Percentiles rank a stretch among this genome's conserved stretches.
Conservation (phyloP, 2,797 vertebrate genomes). For the Tauraco hartlaubi region DNA sequence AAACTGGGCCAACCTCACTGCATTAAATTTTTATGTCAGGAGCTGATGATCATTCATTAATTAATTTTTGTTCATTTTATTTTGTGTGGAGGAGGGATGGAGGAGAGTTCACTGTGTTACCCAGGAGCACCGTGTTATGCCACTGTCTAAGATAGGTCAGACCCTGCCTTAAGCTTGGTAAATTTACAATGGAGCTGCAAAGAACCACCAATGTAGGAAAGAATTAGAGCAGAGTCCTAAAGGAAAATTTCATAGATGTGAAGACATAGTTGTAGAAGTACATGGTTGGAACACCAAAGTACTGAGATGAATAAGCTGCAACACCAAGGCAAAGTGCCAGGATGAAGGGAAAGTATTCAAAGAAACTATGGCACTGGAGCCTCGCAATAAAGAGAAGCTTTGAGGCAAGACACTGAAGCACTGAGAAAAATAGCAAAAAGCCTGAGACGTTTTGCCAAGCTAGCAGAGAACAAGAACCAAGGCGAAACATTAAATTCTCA, state of each 20-base stretch:
- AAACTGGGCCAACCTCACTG: background rate
- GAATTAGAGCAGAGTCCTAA: background rate
- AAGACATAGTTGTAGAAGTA: background rate
- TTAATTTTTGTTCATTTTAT: background rate
- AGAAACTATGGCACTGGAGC: background rate
- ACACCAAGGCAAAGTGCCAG: background rate
- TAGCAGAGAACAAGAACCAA: conserved; percentile 4
- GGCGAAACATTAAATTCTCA: background rate
- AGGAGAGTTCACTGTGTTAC: background rate
- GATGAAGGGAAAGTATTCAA: background rate
- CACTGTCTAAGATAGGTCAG: background rate
- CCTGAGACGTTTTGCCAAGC: background rate
- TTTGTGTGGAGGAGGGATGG: background rate
- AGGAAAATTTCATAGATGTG: background rate
- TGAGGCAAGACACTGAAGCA: background rate
- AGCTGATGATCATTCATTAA: background rate
- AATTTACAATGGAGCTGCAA: background rate
- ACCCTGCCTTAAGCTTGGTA: background rate
- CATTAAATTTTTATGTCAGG: background rate
- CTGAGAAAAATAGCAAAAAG: background rate
- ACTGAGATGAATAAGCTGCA: background rate
- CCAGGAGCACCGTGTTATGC: background rate
- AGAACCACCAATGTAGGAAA: background rate
- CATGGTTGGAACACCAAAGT: background rate
- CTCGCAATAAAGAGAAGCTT: background rate